Base-by-base conservation (phyloP, 2,113 vertebrate genomes). In the Psilopsiagon aymara region DNA sequence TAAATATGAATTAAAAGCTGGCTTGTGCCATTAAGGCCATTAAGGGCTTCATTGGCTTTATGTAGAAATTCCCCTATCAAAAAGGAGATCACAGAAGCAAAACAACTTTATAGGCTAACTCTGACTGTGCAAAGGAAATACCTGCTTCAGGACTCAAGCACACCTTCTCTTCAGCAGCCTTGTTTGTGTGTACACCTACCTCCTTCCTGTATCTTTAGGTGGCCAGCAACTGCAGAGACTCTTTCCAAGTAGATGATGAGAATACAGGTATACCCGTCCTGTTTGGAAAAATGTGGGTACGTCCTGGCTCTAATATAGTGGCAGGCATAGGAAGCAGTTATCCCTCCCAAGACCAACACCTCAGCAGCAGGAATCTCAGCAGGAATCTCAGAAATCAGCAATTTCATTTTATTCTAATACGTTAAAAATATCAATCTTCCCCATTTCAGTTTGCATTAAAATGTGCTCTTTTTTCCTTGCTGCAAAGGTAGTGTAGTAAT, bases 161-260 rank as follows among this genome's bases (percentile, higher is more conserved):
- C 0, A 2, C 1, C 7, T 12, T 52, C 16, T n/a, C 18, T 71
- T 49, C 52, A 64, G 27, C 35, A 86, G 24, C 41, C 37, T 29
- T 5, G 16, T 0, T 0, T 20, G 7, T n/a, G 9, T 44, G 13
- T 13, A 29, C 14, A 43, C 8, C 27, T 33, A 3, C 2, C 2
- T n/a, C 17, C 19, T 74, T 57, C 46, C 51, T 35, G 8, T 21
- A 27, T 14, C 21, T 66, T 74, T 25, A 62, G n/a, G 51, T n/a
- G 44, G 7, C 52, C 75, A 62, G 57, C 20, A 94, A 2, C 19
- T 80, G 5, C 44, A 81, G 68, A 62, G 4, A 31, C 19, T 4
- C 25, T 33, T 15, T 63, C 21, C 47, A 35, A 51, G n/a, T 16
- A 27, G 19, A 33, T 27, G 23, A 29, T 6, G 35, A 16, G 39